A percentile compares a stretch with the other conserved stretches of the same genome.
These are phyloP conservation scores for Progne subis DNA, from an alignment of 2,113 vertebrate genomes.

Conservation along the genomic window DNA sequence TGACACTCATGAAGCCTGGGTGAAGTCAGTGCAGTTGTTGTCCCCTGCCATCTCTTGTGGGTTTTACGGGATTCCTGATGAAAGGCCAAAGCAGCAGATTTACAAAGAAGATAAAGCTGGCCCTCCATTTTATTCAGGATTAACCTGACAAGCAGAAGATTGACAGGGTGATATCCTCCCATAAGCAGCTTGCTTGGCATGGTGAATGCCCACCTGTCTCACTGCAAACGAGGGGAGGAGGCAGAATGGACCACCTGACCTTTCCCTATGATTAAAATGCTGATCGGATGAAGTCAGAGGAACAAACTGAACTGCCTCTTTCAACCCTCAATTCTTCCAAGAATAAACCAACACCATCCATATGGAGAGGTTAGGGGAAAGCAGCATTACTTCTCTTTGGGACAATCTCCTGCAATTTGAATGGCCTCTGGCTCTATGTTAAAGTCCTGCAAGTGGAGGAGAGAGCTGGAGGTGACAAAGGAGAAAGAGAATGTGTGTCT, in stretches of 20 bases:
- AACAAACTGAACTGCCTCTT: slow-evolving; percentile 10
- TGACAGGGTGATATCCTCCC: background rate
- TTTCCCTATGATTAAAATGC: slow-evolving; percentile 40
- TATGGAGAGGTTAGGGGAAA: background rate
- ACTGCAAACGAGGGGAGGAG: slow-evolving; percentile 25
- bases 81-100: background rate
- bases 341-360: slow-evolving; percentile 20
- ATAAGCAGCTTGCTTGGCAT: slow-evolving; percentile 24
- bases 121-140: background rate
- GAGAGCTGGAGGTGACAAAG: background rate
- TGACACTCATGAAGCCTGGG: background rate
- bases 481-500: background rate
- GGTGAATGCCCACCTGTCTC: slow-evolving; percentile 35
- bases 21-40: accelerated
- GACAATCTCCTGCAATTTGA: background rate
- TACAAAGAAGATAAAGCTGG: background rate
- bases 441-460: background rate
- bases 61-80: background rate
- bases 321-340: background rate
- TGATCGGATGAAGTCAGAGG: slow-evolving; percentile 41
- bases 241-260: slow-evolving; percentile 16
- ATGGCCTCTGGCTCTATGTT: background rate
- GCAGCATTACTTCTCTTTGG: background rate
- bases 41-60: background rate
- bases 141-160: background rate